Conservation (phyloP, 1,140 invertebrate species). For the Thaumatotibia leucotreta region DNA sequence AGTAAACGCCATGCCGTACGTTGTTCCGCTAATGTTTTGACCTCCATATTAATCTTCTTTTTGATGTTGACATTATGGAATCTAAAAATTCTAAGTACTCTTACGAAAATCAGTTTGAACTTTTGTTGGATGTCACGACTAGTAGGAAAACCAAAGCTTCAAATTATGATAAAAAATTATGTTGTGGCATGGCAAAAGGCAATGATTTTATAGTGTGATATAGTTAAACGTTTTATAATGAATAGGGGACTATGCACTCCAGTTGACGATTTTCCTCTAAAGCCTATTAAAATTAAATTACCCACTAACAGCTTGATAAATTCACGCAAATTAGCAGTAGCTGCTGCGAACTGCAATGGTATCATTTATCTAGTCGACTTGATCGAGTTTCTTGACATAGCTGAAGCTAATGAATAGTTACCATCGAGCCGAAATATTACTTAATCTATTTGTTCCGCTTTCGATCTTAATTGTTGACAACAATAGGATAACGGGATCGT, state of each 20-base stretch:
- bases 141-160: no score
- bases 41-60: no score
- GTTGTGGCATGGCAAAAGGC: background rate
- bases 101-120: no score
- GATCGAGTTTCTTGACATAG: background rate
- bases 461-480: background rate
- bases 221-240: background rate
- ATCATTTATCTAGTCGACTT: background rate
- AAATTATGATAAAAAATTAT: no score
- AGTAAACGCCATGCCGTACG: no score
- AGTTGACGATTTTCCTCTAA: background rate
- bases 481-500: background rate
- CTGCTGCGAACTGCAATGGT: background rate
- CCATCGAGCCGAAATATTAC: background rate
- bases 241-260: background rate
- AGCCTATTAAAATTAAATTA: slow-evolving; percentile 6
- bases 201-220: background rate
- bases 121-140: no score
- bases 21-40: no score
- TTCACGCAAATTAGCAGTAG: background rate
- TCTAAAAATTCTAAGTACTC: no score
- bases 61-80: no score
- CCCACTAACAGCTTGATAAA: slow-evolving; percentile 1
- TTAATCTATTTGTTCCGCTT: slow-evolving; percentile 4
- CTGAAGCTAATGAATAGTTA: background rate